A percentile compares a stretch with the other conserved stretches of the same genome.
phyloP scores from a whole-genome alignment of 2,888 invertebrate genomes.

The Macrophya alboannulata region DNA sequence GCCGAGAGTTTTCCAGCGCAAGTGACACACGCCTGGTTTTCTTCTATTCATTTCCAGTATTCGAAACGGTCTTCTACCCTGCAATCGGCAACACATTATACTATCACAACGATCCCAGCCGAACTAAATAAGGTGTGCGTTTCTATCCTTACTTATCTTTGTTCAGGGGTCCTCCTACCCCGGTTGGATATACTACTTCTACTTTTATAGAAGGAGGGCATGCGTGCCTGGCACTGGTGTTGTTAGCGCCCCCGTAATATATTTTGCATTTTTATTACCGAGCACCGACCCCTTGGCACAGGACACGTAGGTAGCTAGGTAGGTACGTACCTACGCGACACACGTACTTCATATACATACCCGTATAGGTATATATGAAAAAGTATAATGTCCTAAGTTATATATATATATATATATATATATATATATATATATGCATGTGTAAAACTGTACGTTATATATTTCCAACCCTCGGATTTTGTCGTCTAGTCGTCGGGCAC shows the following conservation, averaged over 20 bases:
- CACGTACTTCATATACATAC: conserved; percentile 11
- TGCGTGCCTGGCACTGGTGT: conserved; percentile 66
- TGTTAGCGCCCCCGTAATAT: conserved; percentile 68
- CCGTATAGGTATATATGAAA: background rate
- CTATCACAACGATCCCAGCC: too few relatives aligned
- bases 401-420: background rate
- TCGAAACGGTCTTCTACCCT: background rate
- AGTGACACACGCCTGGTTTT: background rate
- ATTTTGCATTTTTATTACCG: conserved; percentile 76
- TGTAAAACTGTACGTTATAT: background rate
- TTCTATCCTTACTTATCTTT: conserved; percentile 40
- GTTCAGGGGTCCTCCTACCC: background rate
- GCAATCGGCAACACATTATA: too few relatives aligned
- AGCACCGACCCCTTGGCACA: conserved; percentile 63
- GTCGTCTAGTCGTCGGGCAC: conserved; percentile 2
- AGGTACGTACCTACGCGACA: background rate
- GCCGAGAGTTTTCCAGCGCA: background rate
- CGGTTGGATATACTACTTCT: background rate
- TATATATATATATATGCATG: background rate
- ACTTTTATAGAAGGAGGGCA: conserved; percentile 49
- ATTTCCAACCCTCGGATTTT: conserved; percentile 11
- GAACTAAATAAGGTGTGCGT: conserved; percentile 10
- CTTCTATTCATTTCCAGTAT: background rate
- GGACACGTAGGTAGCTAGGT: conserved; percentile 34
- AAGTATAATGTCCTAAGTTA: background rate